phyloP scores from a whole-genome alignment of 2,113 vertebrate species.

The Pachycephala philippinensis region DNA sequence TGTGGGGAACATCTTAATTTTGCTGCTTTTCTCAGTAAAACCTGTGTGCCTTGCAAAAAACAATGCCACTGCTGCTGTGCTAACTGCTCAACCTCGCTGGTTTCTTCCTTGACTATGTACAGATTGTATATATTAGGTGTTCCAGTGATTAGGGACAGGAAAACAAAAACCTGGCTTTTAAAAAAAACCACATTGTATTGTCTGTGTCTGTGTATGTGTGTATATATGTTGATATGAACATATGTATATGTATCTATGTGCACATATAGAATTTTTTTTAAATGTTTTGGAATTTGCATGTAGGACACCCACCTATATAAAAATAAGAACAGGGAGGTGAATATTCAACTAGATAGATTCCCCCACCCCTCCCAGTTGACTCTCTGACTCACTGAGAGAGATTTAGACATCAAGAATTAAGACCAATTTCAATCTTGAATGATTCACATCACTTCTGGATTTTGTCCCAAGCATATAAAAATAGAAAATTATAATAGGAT shows the following conservation, averaged over 20 bases:
- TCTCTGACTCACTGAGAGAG: neutral
- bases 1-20: neutral
- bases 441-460: neutral
- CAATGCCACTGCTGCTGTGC: neutral
- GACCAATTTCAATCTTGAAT: neutral
- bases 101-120: neutral
- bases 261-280: neutral
- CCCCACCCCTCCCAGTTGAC: neutral
- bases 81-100: neutral
- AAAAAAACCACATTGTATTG: neutral
- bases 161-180: neutral
- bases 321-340: neutral
- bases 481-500: constrained; percentile 15
- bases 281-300: neutral
- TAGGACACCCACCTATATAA: neutral
- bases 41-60: neutral
- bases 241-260: neutral
- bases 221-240: neutral
- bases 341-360: neutral
- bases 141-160: neutral
- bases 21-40: neutral
- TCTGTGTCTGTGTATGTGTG: no score
- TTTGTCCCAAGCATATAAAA: neutral
- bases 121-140: neutral
- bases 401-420: neutral